Evolutionary conservation across 2,797 vertebrate species (phyloP), one percentile per base, ranked within the genome.

Genomic region (Malacoraja senta): DNA sequence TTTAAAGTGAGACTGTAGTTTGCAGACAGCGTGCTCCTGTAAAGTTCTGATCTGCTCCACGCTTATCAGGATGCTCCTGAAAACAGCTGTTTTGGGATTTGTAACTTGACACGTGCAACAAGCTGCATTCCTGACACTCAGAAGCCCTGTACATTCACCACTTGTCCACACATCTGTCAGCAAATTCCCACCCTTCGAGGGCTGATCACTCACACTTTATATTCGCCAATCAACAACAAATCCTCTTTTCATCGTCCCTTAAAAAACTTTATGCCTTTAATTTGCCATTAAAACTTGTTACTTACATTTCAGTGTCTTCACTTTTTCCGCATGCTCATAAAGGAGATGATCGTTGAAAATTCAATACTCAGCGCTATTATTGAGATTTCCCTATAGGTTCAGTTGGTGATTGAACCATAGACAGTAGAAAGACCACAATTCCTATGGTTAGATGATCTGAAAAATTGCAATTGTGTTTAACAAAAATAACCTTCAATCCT

Each of bases 11-110:
- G 61, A 8, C 8, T 0, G 7, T 10, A 6, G 61, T 35, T 15
- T n/a, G 17, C 17, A 68, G 84, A 61, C 19, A 0, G 17, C 17
- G 8, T 8, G n/a, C 15, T 68, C 84, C 29, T 88, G 61, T 19
- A 32, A 65, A 65, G 29, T 8, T 35, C 1, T 19, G n/a, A 17
- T 35, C 17, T 17, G 63, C 17, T 61, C 26, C n/a, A 12, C 7
- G 29, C 84, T 88, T 88, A n/a, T 88, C 15, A 24, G 12, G 63
- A 68, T 24, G 84, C 63, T 68, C 63, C 61, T 35, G 58, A 68
- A 63, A 68, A 88, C 63, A 88, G 84, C 84, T 88, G 84, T 63
- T 88, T 88, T 35, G 19, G 13, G n/a, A 88, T 88, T 32, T 4
- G 63, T 88, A 88, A 88, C 61, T 24, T 88, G 84, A 88, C 29